Conservation (phyloP, 2,797 vertebrate species). For the Chrosomus eos region DNA sequence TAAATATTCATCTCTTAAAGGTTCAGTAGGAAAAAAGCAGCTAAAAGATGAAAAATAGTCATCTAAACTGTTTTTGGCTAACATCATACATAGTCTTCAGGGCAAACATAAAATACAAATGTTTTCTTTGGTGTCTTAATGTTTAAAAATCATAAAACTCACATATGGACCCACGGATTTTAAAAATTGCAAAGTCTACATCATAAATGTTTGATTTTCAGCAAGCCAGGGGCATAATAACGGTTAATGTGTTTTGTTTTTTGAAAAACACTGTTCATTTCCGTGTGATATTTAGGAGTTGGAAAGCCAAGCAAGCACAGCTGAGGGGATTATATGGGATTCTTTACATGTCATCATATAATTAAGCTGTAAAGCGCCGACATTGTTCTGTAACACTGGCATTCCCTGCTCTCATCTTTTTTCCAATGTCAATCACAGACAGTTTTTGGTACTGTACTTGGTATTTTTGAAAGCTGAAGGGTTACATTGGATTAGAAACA, state of each 20-base stretch:
- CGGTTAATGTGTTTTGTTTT: conserved; percentile 15
- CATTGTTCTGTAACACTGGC: conserved; percentile 56
- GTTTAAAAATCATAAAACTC: conserved; percentile 49
- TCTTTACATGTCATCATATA: conserved; percentile 54
- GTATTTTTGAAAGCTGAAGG: conserved; percentile 15
- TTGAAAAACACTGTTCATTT: conserved; percentile 40
- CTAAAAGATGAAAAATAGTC: neutral
- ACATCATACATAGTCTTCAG: neutral
- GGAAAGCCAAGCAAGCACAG: conserved; percentile 59
- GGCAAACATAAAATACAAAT: conserved; percentile 3
- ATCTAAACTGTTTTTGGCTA: neutral
- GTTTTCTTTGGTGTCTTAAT: conserved; percentile 26
- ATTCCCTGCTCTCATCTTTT: conserved; percentile 28
- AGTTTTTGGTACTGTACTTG: neutral
- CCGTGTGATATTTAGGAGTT: conserved; percentile 54
- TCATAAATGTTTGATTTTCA: conserved; percentile 34
- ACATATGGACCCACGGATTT: conserved; percentile 30
- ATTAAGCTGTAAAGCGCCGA: conserved; percentile 53
- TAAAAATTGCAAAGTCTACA: neutral
- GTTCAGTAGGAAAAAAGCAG: neutral
- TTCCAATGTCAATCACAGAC: conserved; percentile 37
- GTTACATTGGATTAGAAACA: neutral
- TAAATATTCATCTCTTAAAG: neutral
- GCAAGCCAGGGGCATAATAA: conserved; percentile 40
- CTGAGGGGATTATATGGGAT: conserved; percentile 63